phyloP scores from a whole-genome alignment of 2,113 vertebrate species.

The Haliaeetus leucogaster region DNA sequence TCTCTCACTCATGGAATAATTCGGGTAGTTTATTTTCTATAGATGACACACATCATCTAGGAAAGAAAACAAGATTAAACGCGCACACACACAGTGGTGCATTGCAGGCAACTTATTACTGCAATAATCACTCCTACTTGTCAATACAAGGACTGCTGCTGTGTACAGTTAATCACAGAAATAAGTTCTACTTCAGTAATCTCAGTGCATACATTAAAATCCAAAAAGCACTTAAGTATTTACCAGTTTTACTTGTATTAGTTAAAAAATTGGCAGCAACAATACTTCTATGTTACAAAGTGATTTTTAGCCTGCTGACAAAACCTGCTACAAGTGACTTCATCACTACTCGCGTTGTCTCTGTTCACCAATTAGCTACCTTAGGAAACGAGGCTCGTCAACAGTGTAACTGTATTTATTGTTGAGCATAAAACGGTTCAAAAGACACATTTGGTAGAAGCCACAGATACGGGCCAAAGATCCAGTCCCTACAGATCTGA shows the following conservation, averaged over 20 bases:
- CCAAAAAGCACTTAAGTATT: slow-evolving; percentile 1
- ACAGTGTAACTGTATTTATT: neutral
- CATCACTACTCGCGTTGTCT: neutral
- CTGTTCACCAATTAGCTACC: neutral
- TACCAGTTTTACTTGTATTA: slow-evolving; percentile 54
- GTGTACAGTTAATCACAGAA: neutral
- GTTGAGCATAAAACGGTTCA: neutral
- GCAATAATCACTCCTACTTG: slow-evolving; percentile 27
- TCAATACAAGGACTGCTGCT: slow-evolving; percentile 16
- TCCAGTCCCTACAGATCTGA: neutral
- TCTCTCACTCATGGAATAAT: neutral
- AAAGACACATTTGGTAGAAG: neutral
- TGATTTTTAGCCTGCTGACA: neutral
- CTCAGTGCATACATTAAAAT: neutral
- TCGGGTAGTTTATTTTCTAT: slow-evolving; percentile 10
- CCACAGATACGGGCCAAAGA: neutral
- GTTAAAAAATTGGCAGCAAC: slow-evolving; percentile 19
- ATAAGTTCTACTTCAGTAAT: slow-evolving; percentile 7
- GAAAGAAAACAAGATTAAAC: neutral
- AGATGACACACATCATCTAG: neutral
- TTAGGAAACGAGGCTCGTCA: neutral
- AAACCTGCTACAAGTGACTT: neutral
- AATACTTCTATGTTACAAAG: neutral
- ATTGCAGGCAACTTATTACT: slow-evolving; percentile 37
- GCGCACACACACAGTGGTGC: neutral